Evolutionary conservation across 2,113 vertebrate genomes (phyloP).

Genomic region (Saccopteryx leptura): DNA sequence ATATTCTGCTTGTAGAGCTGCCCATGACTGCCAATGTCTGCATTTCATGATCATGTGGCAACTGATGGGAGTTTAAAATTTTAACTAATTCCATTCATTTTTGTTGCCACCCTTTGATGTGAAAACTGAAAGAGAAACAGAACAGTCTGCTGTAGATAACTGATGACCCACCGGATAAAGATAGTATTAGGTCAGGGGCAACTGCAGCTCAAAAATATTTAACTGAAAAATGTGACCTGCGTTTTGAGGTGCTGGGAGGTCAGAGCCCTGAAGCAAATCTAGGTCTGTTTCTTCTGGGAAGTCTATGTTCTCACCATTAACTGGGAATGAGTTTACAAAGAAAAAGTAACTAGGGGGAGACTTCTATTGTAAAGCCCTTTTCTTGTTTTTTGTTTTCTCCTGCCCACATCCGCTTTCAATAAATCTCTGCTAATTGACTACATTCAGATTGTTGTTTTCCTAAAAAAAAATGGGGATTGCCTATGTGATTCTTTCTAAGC

Average conservation of each 20-base stretch:
- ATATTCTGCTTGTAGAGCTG: not conserved
- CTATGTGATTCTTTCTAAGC: not conserved
- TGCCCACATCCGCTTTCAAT: not conserved
- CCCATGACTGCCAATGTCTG: not conserved
- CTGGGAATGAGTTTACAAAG: slow-evolving; percentile 4
- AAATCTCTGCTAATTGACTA: not conserved
- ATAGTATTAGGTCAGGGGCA: not conserved
- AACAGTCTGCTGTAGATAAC: not conserved
- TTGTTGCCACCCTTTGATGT: no score
- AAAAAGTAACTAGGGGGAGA: not conserved
- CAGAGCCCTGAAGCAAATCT: not conserved
- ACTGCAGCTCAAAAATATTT: not conserved
- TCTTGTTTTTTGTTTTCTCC: not conserved
- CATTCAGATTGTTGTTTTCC: not conserved
- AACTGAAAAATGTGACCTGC: not conserved
- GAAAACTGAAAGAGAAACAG: not conserved
- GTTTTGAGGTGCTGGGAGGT: not conserved
- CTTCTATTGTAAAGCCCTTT: not conserved
- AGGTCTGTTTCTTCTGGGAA: slow-evolving; percentile 54
- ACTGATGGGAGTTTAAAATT: not conserved
- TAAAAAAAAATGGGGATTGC: not conserved
- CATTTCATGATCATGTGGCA: not conserved
- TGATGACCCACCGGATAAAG: not conserved
- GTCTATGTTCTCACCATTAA: not conserved
- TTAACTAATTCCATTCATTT: not conserved